These are phyloP conservation scores for Mus musculus DNA, from an alignment of 2,113 vertebrate genomes.

Conservation along the genomic window DNA sequence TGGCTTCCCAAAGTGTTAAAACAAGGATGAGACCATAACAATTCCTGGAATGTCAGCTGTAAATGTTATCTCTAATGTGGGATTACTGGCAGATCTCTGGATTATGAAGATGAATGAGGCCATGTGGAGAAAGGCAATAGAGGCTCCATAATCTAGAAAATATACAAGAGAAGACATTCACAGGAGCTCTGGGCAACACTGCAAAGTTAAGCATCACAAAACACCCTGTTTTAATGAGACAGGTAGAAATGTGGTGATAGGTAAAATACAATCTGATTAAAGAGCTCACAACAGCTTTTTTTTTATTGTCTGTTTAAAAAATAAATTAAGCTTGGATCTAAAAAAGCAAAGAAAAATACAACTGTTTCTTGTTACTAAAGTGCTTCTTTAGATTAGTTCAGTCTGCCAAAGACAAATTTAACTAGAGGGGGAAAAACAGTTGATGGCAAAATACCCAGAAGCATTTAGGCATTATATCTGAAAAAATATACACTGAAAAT, in stretches of 20 bases:
- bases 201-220: slow-evolving; percentile 49
- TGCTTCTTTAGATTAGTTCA: slow-evolving; percentile 12
- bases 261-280: slow-evolving; percentile 51
- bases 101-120: slow-evolving; percentile 64
- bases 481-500: slow-evolving; percentile 26
- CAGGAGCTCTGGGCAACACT: slow-evolving; percentile 3
- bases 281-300: slow-evolving; percentile 21
- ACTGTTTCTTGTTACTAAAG: slow-evolving; percentile 42
- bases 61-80: slow-evolving; percentile 25
- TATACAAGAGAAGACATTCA: not conserved
- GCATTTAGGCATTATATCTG: not conserved
- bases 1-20: slow-evolving; percentile 42
- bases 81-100: slow-evolving; percentile 51
- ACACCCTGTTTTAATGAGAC: slow-evolving; percentile 61
- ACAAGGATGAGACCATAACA: not conserved
- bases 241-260: slow-evolving; percentile 54
- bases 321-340: slow-evolving; percentile 16
- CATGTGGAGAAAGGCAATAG: not conserved
- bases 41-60: slow-evolving; percentile 17
- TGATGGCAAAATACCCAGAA: slow-evolving; percentile 14
- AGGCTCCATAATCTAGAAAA: slow-evolving; percentile 46
- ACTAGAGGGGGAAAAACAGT: not conserved
- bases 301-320: not conserved
- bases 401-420: not conserved
- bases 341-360: slow-evolving; percentile 42